A percentile compares a stretch with the other conserved stretches of the same genome.
phyloP scores from a whole-genome alignment of 2,888 invertebrate genomes.

The Masnerella sp. region DNA sequence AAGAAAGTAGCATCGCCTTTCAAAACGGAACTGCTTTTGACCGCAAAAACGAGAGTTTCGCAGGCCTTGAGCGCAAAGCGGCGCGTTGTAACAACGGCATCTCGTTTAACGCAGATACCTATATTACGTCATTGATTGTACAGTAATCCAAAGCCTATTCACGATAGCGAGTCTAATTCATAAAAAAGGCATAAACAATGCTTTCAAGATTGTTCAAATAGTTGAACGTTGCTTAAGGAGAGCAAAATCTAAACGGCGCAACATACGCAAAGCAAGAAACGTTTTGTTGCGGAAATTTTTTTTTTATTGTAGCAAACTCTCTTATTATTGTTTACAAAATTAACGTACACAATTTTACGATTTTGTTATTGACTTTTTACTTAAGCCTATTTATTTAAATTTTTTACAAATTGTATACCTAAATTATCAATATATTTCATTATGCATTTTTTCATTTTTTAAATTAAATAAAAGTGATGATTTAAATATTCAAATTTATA shows the following conservation, averaged over 20 bases:
- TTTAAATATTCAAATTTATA: too few relatives aligned
- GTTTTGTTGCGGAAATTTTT: too few relatives aligned
- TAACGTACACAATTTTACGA: too few relatives aligned
- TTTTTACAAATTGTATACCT: too few relatives aligned
- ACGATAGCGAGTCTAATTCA: constrained; percentile 17
- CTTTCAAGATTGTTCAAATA: constrained; percentile 25
- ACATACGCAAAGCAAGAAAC: background rate
- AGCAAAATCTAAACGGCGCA: background rate
- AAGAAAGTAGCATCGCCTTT: constrained; percentile 49
- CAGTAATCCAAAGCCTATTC: constrained; percentile 17
- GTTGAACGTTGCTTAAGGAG: constrained; percentile 8
- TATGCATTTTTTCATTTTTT: too few relatives aligned
- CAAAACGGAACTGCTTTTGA: constrained; percentile 22
- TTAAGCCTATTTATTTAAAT: too few relatives aligned
- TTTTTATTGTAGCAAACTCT: too few relatives aligned
- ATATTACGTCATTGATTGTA: constrained; percentile 29
- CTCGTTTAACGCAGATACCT: constrained; percentile 22
- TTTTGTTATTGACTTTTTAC: too few relatives aligned
- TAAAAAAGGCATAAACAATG: constrained; percentile 36
- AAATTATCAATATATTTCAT: too few relatives aligned
- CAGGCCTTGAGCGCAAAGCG: constrained; percentile 8
- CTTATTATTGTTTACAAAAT: too few relatives aligned
- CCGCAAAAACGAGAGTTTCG: constrained; percentile 23
- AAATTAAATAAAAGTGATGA: too few relatives aligned
- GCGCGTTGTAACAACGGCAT: constrained; percentile 16